Conservation (phyloP, 2,113 vertebrate genomes). For the Sinocyclocheilus grahami region DNA sequence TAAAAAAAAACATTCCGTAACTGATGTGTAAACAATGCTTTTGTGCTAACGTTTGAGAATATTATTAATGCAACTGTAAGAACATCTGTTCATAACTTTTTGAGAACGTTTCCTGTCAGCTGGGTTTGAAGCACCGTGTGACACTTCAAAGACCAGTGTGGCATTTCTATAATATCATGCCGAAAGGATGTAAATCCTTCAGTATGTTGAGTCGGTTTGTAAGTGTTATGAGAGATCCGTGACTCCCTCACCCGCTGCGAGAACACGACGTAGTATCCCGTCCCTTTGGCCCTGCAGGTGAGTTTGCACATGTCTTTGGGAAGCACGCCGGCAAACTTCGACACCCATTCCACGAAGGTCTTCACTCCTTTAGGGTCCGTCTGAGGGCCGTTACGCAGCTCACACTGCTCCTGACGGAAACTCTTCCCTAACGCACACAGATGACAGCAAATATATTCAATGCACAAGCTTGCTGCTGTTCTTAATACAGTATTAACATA, state of each 20-base stretch:
- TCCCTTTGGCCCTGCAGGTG: constrained; percentile 96
- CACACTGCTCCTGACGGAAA: constrained; percentile 95
- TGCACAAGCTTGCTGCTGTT: not conserved
- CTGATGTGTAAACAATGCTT: too few relatives aligned
- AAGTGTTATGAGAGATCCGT: not conserved
- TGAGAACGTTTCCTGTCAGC: not conserved
- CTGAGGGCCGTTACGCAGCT: constrained; percentile 93
- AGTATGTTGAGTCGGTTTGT: not conserved
- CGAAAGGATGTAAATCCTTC: not conserved
- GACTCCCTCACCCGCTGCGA: constrained; percentile 87
- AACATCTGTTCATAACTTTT: not conserved
- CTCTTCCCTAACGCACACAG: constrained; percentile 81
- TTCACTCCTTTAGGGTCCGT: constrained; percentile 95
- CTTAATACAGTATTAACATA: not conserved
- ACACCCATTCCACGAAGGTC: constrained; percentile 95
- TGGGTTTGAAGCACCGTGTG: not conserved
- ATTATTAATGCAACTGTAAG: not conserved
- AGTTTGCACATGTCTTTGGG: constrained; percentile 93
- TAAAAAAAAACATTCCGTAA: not conserved
- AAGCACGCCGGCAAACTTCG: constrained; percentile 93
- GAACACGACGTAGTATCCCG: constrained; percentile 96
- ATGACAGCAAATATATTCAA: not conserved
- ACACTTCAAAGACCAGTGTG: not conserved
- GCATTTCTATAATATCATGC: not conserved
- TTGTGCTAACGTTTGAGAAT: not conserved